Conservation (phyloP, 2,113 vertebrate species). For the Bettongia penicillata region DNA sequence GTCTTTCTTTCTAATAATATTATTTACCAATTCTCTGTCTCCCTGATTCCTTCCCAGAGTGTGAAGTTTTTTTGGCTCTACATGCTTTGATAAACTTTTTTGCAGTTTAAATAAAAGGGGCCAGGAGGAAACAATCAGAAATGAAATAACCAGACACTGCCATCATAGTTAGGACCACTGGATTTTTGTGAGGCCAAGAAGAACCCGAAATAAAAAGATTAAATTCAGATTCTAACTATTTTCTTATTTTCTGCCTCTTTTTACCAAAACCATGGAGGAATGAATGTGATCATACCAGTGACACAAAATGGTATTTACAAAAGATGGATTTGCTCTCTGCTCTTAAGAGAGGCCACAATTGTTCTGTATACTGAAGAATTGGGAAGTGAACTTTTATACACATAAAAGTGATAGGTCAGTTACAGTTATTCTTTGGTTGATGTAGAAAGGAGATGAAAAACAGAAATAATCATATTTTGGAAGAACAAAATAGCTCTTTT, state of each 20-base stretch:
- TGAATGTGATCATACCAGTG: background rate
- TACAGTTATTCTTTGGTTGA: background rate
- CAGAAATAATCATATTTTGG: background rate
- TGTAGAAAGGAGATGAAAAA: background rate
- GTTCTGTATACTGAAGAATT: background rate
- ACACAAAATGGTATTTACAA: background rate
- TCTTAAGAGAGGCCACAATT: background rate
- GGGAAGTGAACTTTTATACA: background rate
- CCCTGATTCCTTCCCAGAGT: background rate
- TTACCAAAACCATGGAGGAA: background rate
- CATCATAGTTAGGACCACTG: background rate
- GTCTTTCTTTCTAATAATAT: background rate
- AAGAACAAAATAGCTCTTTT: background rate
- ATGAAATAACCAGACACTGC: background rate
- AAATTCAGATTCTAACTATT: background rate
- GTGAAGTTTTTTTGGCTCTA: background rate
- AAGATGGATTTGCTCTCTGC: background rate
- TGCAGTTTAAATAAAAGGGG: background rate
- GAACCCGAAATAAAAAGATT: background rate
- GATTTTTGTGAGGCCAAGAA: background rate
- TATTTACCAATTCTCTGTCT: background rate
- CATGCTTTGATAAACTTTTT: background rate
- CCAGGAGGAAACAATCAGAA: background rate
- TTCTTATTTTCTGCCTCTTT: background rate
- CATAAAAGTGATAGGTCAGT: background rate